Conservation (phyloP, 2,113 vertebrate species). For the Coreoperca whiteheadi region DNA sequence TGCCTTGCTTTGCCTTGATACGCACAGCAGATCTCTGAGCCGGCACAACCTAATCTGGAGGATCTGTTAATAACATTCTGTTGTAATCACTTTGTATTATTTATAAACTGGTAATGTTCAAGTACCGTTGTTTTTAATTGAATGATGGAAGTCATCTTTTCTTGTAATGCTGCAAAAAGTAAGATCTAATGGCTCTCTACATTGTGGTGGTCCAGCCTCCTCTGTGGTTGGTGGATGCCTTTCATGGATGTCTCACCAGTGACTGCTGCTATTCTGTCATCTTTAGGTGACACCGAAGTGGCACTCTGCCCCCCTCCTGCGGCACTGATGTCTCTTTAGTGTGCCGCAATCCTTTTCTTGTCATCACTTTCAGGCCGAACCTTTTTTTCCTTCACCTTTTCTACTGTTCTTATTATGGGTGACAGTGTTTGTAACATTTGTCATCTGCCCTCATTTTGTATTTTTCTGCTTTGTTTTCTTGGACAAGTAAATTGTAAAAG, state of each 20-base stretch:
- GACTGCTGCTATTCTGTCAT: constrained; percentile 47
- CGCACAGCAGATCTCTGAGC: not conserved
- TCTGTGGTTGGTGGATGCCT: constrained; percentile 16
- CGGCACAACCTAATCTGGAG: not conserved
- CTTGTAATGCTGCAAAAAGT: constrained; percentile 12
- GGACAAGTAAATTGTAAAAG: not conserved
- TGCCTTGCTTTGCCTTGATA: not conserved
- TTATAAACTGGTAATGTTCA: not conserved
- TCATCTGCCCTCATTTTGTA: not conserved
- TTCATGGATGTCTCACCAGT: constrained; percentile 28
- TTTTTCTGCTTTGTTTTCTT: constrained; percentile 11
- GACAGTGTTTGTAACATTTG: constrained; percentile 27
- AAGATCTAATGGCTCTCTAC: not conserved
- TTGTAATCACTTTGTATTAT: constrained; percentile 18
- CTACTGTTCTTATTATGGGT: constrained; percentile 12
- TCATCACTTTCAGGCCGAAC: constrained; percentile 17
- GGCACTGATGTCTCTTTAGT: constrained; percentile 42
- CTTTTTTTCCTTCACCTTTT: constrained; percentile 31
- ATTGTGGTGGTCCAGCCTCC: not conserved
- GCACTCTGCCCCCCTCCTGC: constrained; percentile 18
- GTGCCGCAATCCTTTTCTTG: constrained; percentile 22
- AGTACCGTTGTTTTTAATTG: not conserved
- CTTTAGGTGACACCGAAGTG: constrained; percentile 42
- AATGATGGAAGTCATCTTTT: not conserved
- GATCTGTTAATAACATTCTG: constrained; percentile 13